Percentiles rank a stretch among this genome's conserved stretches.
phyloP scores from a whole-genome alignment of 2,113 vertebrate genomes.

The Thermophis baileyi region DNA sequence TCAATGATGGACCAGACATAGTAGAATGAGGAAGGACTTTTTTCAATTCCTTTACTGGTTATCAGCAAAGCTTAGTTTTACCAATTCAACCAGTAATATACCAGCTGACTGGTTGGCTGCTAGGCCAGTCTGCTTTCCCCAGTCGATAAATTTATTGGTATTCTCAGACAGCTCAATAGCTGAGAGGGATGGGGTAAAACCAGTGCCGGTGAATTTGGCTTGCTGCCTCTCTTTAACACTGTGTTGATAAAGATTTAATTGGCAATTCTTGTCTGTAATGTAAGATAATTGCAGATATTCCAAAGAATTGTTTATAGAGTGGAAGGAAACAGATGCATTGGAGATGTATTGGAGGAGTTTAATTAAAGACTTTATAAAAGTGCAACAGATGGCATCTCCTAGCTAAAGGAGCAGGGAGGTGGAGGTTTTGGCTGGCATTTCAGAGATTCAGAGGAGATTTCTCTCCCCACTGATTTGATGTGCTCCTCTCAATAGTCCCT shows the following conservation, averaged over 20 bases:
- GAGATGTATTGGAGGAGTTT: constrained; percentile 50
- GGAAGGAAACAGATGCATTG: constrained; percentile 36
- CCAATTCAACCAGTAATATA: not conserved
- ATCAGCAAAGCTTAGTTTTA: not conserved
- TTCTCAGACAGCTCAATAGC: constrained; percentile 29
- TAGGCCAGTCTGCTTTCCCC: not conserved
- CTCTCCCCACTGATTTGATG: not conserved
- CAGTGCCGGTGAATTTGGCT: constrained; percentile 40
- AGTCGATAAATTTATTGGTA: constrained; percentile 20
- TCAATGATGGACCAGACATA: not conserved
- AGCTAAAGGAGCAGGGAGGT: not conserved
- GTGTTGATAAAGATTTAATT: constrained; percentile 60
- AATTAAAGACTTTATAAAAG: constrained; percentile 41
- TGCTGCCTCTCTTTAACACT: constrained; percentile 44
- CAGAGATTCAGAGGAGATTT: not conserved
- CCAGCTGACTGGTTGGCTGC: not conserved
- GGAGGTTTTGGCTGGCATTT: not conserved
- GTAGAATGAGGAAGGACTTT: not conserved
- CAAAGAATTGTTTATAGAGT: constrained; percentile 42
- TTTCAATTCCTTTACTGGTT: not conserved
- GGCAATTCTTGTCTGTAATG: constrained; percentile 58
- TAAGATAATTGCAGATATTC: constrained; percentile 58
- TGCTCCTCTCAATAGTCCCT: not conserved
- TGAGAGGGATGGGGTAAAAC: constrained; percentile 23
- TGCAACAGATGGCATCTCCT: constrained; percentile 45